Evolutionary conservation across 2,113 vertebrate genomes (phyloP), one percentile per base, ranked within the genome.

Genomic region (Silurus asotus): DNA sequence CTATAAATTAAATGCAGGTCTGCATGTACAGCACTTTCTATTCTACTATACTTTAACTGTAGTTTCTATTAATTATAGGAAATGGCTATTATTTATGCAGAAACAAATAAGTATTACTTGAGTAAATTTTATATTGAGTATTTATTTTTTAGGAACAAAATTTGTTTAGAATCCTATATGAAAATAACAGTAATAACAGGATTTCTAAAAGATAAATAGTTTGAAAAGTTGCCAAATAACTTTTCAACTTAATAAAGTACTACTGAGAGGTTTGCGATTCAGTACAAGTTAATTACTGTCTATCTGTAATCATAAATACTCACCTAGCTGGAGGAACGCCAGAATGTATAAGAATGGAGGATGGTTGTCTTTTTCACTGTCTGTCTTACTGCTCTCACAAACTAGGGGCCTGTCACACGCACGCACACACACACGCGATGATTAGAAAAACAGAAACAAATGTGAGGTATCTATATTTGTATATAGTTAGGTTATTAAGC

Each of bases 251-350:
- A 15, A 25, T 15, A 55, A 55, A 25, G 28, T 53, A 17, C 75
- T 72, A 8, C 82, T 83, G 17, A 58, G n/a, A 72, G 58, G 23
- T 48, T 23, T 81, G 45, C 11, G 65, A 17, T 64, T 58, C 6
- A 55, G 6, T 53, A 74, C 92, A 91, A 92, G 37, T 37, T 37
- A 37, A 37, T 37, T 37, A 37, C 6, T 65, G 45, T 55, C 67
- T 53, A 45, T 55, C 45, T 20, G 48, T 49, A 4, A 13, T 72
- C 64, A 15, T 23, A 75, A 70, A 59, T 49, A 81, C 82, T 90
- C 92, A 97, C 96, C 96, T 96, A 93, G 94, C 65, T 95, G 92
- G 59, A 96, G 90, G 77, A 96, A 97, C 3, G 93, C 95, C 93
- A 97, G 91, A 14, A 96, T 89, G 84, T 97, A 97, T 91, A 96